A percentile compares a stretch with the other conserved stretches of the same genome.
Evolutionary conservation across 2,888 invertebrate species (phyloP).

Genomic region (Caenorhabditis virilis): DNA sequence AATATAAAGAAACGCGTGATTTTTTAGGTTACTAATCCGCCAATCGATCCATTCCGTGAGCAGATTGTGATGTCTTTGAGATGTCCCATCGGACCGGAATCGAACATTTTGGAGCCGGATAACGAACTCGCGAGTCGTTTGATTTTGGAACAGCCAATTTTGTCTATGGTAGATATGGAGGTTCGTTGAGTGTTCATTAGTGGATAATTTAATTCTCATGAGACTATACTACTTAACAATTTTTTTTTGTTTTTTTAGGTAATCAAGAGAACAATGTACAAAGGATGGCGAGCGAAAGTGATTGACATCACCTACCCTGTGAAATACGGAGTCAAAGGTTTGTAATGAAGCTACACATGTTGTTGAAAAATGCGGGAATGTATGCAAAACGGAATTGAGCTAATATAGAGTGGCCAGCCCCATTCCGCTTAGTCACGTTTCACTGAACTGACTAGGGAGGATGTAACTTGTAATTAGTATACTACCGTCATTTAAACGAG

Average conservation of each 20-base stretch:
- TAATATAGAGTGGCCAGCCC: too few species aligned
- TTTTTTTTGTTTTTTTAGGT: slow-evolving; percentile 43
- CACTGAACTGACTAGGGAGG: too few species aligned
- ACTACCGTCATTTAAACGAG: too few species aligned
- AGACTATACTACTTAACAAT: neutral
- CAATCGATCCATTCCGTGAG: slow-evolving; percentile 98
- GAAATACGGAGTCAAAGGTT: slow-evolving; percentile 74
- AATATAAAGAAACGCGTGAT: neutral
- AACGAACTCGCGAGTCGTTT: slow-evolving; percentile 85
- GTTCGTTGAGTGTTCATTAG: slow-evolving; percentile 74
- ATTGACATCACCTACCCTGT: slow-evolving; percentile 88
- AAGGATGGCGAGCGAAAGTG: slow-evolving; percentile 83
- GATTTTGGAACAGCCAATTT: slow-evolving; percentile 89
- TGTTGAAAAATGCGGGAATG: neutral
- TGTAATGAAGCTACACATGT: neutral
- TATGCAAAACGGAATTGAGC: too few species aligned
- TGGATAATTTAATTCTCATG: neutral
- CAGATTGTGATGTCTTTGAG: slow-evolving; percentile 97
- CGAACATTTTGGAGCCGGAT: slow-evolving; percentile 85
- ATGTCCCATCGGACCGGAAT: slow-evolving; percentile 88
- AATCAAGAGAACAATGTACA: slow-evolving; percentile 80
- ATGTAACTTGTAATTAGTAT: too few species aligned
- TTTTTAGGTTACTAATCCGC: slow-evolving; percentile 83
- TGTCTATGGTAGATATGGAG: slow-evolving; percentile 87
- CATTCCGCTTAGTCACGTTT: too few species aligned